These are phyloP conservation scores for Drosophila parthenogenetica DNA, from an alignment of 2,888 invertebrate genomes.

Conservation along the genomic window DNA sequence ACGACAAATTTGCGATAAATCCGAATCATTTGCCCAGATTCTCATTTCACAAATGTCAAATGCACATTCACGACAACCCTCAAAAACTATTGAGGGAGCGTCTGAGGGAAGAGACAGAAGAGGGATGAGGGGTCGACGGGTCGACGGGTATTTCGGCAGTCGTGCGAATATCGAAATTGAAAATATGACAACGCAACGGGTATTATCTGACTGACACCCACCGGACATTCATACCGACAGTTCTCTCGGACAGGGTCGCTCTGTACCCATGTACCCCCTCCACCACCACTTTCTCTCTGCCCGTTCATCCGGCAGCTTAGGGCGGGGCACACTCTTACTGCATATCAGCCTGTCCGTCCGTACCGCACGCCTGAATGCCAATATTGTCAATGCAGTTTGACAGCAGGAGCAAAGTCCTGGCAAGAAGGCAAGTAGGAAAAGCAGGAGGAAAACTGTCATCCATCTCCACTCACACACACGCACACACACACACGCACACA, in stretches of 20 bases:
- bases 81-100: conserved; percentile 55
- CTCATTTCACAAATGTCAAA: conserved; percentile 79
- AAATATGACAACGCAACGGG: conserved; percentile 70
- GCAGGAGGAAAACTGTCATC: conserved; percentile 63
- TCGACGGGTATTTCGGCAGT: conserved; percentile 27
- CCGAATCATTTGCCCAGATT: conserved; percentile 79
- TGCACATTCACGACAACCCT: conserved; percentile 74
- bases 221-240: conserved; percentile 14
- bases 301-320: conserved; percentile 5
- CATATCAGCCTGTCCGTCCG: conserved; percentile 16
- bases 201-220: conserved; percentile 15
- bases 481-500: background rate
- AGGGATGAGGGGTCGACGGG: conserved; percentile 28
- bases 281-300: background rate
- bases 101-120: conserved; percentile 8
- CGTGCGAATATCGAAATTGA: conserved; percentile 75
- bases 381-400: conserved; percentile 73
- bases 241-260: conserved; percentile 5
- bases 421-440: conserved; percentile 13
- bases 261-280: background rate
- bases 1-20: conserved; percentile 78
- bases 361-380: conserved; percentile 46
- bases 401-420: conserved; percentile 53
- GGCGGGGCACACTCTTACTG: conserved; percentile 33
- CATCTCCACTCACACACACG: conserved; percentile 60